Base-by-base conservation (phyloP, 92 coral and sea anemone genomes). In the Phenganax stokvisi region DNA sequence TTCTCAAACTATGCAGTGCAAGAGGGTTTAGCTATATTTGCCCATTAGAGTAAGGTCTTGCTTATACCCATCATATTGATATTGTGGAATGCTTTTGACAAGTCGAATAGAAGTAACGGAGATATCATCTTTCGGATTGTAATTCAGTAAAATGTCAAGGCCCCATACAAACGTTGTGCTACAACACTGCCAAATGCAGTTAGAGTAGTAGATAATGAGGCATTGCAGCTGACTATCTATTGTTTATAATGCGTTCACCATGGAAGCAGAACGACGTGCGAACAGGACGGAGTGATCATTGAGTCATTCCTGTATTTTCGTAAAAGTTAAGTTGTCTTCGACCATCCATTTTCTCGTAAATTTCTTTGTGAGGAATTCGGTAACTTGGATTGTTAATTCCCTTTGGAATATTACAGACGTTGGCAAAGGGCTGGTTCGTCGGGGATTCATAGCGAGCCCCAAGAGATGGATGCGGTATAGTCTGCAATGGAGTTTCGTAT, bases 281-380 rank as follows among this genome's bases (percentile, higher is more conserved):
- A 2, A 37, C 5, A 37, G 47, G 47, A 37, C 5, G 25, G 53
- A 6, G 2, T 68, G 12, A 68, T 16, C 73, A 68, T 29, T 68
- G 73, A 37, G 73, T 68, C 73, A 68, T 68, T 68, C 53, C 73
- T 37, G 73, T 29, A 9, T 68, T 37, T 9, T 68, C 73, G 73
- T 68, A 51, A 53, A 68, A 17, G 12, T 7, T 16, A 68, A 7
- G 53, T 29, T 68, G 9, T 17, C 70, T 28, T 30, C 5, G 47
- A 37, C 73, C 52, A 37, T 37, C 17, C 72, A 67, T 67, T 67
- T 29, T 53, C 13, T 67, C 72, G 13, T 67, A 67, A 31, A 20
- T 37, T 8, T 62, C 68, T 62, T 28, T 67, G 72, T 17, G 51
- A 25, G 72, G 72, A 10, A 16, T 28, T 67, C 37, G 72, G 53